Evolutionary conservation across 2,888 invertebrate species (phyloP), one percentile per base, ranked within the genome.

Genomic region (Oxyteleia sp.): DNA sequence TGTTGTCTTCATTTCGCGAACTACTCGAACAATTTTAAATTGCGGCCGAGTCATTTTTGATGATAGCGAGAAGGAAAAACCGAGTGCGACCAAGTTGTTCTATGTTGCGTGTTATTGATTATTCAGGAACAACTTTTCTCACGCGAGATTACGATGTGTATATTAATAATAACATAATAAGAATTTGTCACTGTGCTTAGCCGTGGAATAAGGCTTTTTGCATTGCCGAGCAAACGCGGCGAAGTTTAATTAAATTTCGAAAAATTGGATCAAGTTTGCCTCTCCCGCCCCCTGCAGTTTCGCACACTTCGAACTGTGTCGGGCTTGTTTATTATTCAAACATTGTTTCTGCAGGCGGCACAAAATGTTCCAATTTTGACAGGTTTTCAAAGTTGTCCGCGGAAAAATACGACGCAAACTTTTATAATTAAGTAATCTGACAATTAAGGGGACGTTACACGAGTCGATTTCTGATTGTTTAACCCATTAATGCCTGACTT

Each of bases 241-340:
- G 18, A 49, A 49, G 64, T 64, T 64, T 64, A 64, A 64, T 64
- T 64, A 64, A 64, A 64, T 64, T 64, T 41, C 47, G 18, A 43
- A 49, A 64, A 64, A 64, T 32, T 29, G 23, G 7, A 23, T 18
- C 47, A 49, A 49, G n/a, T n/a, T n/a, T n/a, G n/a, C n/a, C n/a
- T n/a, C 35, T 38, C 20, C 10, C 8, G 0, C 4, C 16, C 45
- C 0, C 5, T 5, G 41, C 7, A 7, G 15, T 20, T 47, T 20
- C 15, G 20, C 18, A n/a, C 32, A 49, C 20, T 51, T 53, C 64
- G 51, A 51, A 66, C 23, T 41, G 15, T 41, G 41, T 41, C 13
- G 15, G 15, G 10, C 41, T 51, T 66, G 51, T 66, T 51, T 47
- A 66, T 66, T 66, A 66, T 66, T 66, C 66, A 51, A 66, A 66